A percentile compares a stretch with the other conserved stretches of the same genome.
phyloP scores from a whole-genome alignment of 2,113 vertebrate genomes.

The Coracopsis vasa region DNA sequence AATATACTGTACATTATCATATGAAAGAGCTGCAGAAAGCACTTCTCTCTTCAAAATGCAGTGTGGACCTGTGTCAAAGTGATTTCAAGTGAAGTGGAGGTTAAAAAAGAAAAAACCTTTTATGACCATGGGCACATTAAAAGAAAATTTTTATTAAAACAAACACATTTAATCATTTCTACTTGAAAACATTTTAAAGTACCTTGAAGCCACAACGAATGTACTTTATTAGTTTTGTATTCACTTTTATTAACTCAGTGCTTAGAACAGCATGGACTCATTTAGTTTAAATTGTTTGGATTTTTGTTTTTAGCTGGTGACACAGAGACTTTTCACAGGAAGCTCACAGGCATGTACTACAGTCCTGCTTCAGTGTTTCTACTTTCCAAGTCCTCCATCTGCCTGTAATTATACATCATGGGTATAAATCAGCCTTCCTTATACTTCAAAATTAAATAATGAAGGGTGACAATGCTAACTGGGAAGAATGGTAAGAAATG shows the following conservation, averaged over 20 bases:
- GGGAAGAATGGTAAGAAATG: constrained; percentile 53
- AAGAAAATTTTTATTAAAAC: constrained; percentile 63
- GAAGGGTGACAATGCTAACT: constrained; percentile 50
- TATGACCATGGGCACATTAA: constrained; percentile 41
- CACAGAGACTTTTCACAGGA: background rate
- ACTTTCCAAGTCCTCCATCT: constrained; percentile 25
- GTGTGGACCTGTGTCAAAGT: constrained; percentile 54
- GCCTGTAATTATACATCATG: constrained; percentile 49
- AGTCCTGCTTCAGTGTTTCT: constrained; percentile 33
- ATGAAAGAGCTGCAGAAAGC: constrained; percentile 69
- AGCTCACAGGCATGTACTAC: background rate
- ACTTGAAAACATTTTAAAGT: constrained; percentile 41
- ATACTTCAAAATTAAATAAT: constrained; percentile 66
- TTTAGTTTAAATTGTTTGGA: background rate
- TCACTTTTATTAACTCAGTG: background rate
- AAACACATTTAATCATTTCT: constrained; percentile 55
- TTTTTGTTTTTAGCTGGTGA: constrained; percentile 38
- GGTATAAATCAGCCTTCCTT: constrained; percentile 55
- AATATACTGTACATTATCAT: constrained; percentile 69
- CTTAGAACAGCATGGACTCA: background rate
- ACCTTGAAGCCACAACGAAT: background rate
- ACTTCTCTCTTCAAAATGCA: constrained; percentile 32
- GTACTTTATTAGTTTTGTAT: constrained; percentile 25
- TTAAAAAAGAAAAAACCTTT: constrained; percentile 7
- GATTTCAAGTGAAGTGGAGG: constrained; percentile 63